phyloP scores from a whole-genome alignment of 2,888 invertebrate species.

The Schrankia costaestrigalis region DNA sequence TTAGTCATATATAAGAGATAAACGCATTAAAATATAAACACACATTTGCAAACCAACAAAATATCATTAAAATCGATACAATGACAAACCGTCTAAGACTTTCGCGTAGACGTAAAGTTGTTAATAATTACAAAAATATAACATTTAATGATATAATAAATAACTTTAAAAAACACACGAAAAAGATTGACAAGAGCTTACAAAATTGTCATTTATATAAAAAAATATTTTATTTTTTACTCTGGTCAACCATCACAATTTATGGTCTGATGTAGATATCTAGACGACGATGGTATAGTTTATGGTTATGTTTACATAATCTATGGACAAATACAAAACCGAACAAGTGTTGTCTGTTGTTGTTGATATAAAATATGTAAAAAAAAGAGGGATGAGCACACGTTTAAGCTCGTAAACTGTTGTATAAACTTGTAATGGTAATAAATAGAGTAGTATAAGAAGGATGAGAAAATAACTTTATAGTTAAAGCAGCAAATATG shows the following conservation, averaged over 20 bases:
- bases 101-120: background rate
- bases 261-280: constrained; percentile 13
- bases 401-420: constrained; percentile 16
- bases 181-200: constrained; percentile 45
- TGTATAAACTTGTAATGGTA: background rate
- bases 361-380: constrained; percentile 28
- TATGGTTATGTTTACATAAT: constrained; percentile 19
- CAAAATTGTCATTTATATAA: constrained; percentile 1
- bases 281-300: constrained; percentile 16
- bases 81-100: too few relatives aligned
- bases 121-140: too few relatives aligned
- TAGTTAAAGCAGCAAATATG: too few relatives aligned
- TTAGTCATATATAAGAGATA: constrained; percentile 21
- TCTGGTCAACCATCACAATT: constrained; percentile 57
- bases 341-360: constrained; percentile 52
- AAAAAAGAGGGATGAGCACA: constrained; percentile 30
- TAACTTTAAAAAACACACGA: constrained; percentile 18
- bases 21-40: constrained; percentile 22
- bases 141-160: too few relatives aligned
- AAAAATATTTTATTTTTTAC: constrained; percentile 12
- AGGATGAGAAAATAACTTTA: too few relatives aligned
- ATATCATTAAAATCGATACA: constrained; percentile 18
- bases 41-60: constrained; percentile 18
- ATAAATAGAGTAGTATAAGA: too few relatives aligned
- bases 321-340: constrained; percentile 48